phyloP scores from a whole-genome alignment of 2,888 invertebrate species.

The Drymonia ruficornis region DNA sequence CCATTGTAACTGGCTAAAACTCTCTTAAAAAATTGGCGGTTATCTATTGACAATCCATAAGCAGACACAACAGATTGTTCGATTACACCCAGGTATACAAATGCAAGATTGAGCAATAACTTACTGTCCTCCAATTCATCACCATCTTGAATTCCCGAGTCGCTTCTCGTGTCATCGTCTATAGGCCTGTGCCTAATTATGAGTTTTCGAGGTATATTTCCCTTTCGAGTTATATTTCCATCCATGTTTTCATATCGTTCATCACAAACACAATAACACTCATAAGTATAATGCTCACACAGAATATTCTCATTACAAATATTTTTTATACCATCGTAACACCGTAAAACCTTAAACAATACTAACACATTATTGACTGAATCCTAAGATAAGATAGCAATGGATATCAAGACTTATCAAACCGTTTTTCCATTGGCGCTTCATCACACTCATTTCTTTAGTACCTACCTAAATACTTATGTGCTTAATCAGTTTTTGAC shows the following conservation, averaged over 20 bases:
- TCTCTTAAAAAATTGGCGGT: too few species aligned
- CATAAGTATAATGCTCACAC: slow-evolving; percentile 38
- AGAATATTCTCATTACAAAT: slow-evolving; percentile 41
- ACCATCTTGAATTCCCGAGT: slow-evolving; percentile 65
- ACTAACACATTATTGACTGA: slow-evolving; percentile 72
- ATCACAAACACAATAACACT: slow-evolving; percentile 38
- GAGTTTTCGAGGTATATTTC: slow-evolving; percentile 46
- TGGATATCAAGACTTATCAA: slow-evolving; percentile 73
- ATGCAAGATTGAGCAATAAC: slow-evolving; percentile 31
- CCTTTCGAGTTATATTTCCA: too few species aligned
- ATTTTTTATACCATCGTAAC: slow-evolving; percentile 53
- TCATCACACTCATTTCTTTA: slow-evolving; percentile 43
- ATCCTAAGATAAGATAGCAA: slow-evolving; percentile 73
- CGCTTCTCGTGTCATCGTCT: slow-evolving; percentile 76
- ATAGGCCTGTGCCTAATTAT: slow-evolving; percentile 67
- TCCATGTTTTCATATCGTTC: slow-evolving; percentile 61
- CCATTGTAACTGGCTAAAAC: too few species aligned
- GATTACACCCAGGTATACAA: neutral
- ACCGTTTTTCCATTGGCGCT: slow-evolving; percentile 55
- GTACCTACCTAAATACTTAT: too few species aligned
- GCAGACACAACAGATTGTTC: too few species aligned
- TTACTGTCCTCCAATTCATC: slow-evolving; percentile 56
- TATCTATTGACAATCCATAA: too few species aligned
- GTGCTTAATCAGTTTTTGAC: slow-evolving; percentile 28
- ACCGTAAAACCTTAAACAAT: slow-evolving; percentile 64